Conservation (phyloP, 2,113 vertebrate genomes). For the Syngnathus typhle region DNA sequence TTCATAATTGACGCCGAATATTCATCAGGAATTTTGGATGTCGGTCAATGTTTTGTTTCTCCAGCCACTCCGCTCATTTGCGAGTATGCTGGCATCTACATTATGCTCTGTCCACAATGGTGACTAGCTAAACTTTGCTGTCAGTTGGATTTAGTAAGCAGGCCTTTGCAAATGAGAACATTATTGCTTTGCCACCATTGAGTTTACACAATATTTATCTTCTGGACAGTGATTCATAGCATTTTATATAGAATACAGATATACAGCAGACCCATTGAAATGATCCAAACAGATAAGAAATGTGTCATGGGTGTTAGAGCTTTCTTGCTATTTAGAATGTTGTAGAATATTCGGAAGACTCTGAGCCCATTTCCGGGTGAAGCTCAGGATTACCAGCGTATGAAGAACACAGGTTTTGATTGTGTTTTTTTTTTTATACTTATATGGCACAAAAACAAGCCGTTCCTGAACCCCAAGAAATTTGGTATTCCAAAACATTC, state of each 20-base stretch:
- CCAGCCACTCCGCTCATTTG: background rate
- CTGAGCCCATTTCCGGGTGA: background rate
- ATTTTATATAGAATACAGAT: constrained; percentile 12
- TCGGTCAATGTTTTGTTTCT: constrained; percentile 18
- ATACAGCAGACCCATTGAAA: constrained; percentile 20
- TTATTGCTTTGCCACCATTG: constrained; percentile 23
- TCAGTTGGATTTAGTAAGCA: constrained; percentile 46
- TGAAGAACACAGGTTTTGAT: too few species aligned
- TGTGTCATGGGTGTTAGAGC: constrained; percentile 15
- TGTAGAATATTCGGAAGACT: background rate
- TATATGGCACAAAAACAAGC: too few species aligned
- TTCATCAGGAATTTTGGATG: constrained; percentile 33
- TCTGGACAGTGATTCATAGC: constrained; percentile 31
- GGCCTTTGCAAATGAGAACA: constrained; percentile 18
- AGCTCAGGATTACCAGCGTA: background rate
- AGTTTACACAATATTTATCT: constrained; percentile 23
- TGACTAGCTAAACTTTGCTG: constrained; percentile 14
- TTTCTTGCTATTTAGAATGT: background rate
- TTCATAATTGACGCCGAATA: constrained; percentile 41
- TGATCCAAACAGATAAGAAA: constrained; percentile 28
- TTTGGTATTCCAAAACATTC: too few species aligned
- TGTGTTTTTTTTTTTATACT: too few species aligned
- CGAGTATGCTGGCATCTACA: background rate
- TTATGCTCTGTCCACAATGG: background rate
- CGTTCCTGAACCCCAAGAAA: too few species aligned